Evolutionary conservation across 2,888 invertebrate species (phyloP).

Genomic region (Brenthis ino): DNA sequence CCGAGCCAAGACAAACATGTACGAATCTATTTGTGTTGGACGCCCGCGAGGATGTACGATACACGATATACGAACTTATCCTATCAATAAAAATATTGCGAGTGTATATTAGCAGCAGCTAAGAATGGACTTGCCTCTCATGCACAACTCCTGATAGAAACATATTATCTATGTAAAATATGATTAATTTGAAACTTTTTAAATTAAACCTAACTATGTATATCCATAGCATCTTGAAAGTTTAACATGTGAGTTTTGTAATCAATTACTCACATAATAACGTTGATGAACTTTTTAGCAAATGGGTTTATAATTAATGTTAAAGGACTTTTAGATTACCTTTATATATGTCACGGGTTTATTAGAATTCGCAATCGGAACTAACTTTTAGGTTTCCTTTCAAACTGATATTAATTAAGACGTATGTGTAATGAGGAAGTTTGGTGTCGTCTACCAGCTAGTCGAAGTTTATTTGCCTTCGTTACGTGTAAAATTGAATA

Average conservation of each 20-base stretch:
- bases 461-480: slow-evolving; percentile 73
- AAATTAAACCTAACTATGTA: neutral
- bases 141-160: too few relatives aligned
- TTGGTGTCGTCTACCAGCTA: slow-evolving; percentile 44
- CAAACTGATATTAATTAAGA: slow-evolving; percentile 72
- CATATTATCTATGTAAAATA: too few relatives aligned
- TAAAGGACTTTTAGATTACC: slow-evolving; percentile 57
- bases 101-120: neutral
- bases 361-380: slow-evolving; percentile 63
- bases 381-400: slow-evolving; percentile 75
- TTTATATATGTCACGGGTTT: slow-evolving; percentile 52
- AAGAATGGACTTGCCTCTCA: neutral
- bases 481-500: slow-evolving; percentile 78
- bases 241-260: neutral
- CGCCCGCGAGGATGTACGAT: slow-evolving; percentile 55
- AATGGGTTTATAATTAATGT: slow-evolving; percentile 53
- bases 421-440: slow-evolving; percentile 58
- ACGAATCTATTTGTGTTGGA: slow-evolving; percentile 76
- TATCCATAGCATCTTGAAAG: too few relatives aligned
- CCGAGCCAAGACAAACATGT: slow-evolving; percentile 79
- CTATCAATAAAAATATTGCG: slow-evolving; percentile 36
- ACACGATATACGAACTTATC: slow-evolving; percentile 40
- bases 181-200: neutral
- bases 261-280: slow-evolving; percentile 29
- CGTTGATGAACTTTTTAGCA: slow-evolving; percentile 62